Percentiles rank a stretch among this genome's conserved stretches.
Evolutionary conservation across 2,797 vertebrate genomes (phyloP).

Genomic region (Hydrocynus forskahlii): DNA sequence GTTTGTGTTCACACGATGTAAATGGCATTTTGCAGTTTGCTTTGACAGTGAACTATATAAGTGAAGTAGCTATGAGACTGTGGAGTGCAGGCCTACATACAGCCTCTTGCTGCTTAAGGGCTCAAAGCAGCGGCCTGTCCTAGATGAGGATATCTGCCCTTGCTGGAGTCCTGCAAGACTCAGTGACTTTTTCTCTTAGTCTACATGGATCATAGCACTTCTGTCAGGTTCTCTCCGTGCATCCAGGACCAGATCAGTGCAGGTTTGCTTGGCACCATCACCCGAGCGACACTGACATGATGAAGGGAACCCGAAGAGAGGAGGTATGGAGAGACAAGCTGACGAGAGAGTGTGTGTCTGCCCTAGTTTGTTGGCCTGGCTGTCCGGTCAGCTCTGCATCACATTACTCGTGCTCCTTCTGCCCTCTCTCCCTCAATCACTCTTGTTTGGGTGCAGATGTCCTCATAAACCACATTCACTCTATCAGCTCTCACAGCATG

Average conservation of each 20-base stretch:
- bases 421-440: slow-evolving; percentile 11
- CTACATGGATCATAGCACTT: slow-evolving; percentile 11
- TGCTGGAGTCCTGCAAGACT: slow-evolving; percentile 24
- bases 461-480: slow-evolving; percentile 19
- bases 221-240: slow-evolving; percentile 22
- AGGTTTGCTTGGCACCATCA: slow-evolving; percentile 31
- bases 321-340: slow-evolving; percentile 44
- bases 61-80: background rate
- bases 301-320: slow-evolving; percentile 28
- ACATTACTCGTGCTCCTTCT: slow-evolving; percentile 24
- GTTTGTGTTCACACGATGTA: background rate
- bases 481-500: slow-evolving; percentile 29
- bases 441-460: slow-evolving; percentile 14
- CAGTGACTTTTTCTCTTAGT: slow-evolving; percentile 18
- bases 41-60: background rate
- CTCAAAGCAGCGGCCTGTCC: slow-evolving; percentile 6
- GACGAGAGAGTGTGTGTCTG: slow-evolving; percentile 5
- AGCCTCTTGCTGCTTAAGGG: background rate
- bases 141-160: slow-evolving; percentile 31
- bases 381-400: slow-evolving; percentile 43
- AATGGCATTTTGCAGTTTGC: background rate
- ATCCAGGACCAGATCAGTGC: slow-evolving; percentile 18
- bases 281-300: slow-evolving; percentile 25
- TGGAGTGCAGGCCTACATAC: background rate
- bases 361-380: slow-evolving; percentile 16